Base-by-base conservation (phyloP, 2,888 invertebrate species). In the Chirona hameri region DNA sequence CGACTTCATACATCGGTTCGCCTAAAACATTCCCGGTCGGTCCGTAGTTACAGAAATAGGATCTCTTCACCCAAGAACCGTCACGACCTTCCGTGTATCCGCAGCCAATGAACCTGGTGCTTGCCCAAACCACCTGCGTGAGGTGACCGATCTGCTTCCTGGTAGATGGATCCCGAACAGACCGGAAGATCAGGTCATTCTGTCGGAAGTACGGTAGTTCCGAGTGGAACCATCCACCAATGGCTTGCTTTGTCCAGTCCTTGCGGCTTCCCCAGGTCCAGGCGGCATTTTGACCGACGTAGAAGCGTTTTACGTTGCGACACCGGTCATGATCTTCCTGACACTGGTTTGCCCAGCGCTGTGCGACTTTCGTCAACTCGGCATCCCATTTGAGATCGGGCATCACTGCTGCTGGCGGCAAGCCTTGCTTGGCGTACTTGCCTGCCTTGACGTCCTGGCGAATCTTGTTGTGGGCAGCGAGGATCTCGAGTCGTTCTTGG, bases 271-370 rank as follows among this genome's bases (percentile, higher is more conserved):
- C 27, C n/a, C 60, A 65, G 60, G 83, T 69, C 69, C 65, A 69
- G 60, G 81, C 65, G 46, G 81, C 81, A 31, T 83, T 83, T 81
- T 83, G 83, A n/a, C 83, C 83, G 10, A 83, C 83, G 52, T 79
- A 24, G 24, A 65, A 83, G 27, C 83, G 24, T 21, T 21, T n/a
- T 14, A 83, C 83, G 72, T 83, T 55, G 29, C 83, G 79, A 69
- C 83, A 81, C 39, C 91, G 90, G 88, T 95, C 95, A 87, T 96
- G 96, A 60, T 91, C 91, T 83, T 94, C 92, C 84, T 91, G 91
- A 87, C 96, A 96, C 84, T 92, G 91, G 86, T 93, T 92, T 0
- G 95, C 93, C 93, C 96, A 95, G 86, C 91, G 90, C 87, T 96
- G 96, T 2, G 96, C 95, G 81, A 92, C 90, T 31, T 90, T 89